These are phyloP conservation scores for Luehdorfia chinensis DNA, from an alignment of 1,140 invertebrate genomes.

Conservation along the genomic window DNA sequence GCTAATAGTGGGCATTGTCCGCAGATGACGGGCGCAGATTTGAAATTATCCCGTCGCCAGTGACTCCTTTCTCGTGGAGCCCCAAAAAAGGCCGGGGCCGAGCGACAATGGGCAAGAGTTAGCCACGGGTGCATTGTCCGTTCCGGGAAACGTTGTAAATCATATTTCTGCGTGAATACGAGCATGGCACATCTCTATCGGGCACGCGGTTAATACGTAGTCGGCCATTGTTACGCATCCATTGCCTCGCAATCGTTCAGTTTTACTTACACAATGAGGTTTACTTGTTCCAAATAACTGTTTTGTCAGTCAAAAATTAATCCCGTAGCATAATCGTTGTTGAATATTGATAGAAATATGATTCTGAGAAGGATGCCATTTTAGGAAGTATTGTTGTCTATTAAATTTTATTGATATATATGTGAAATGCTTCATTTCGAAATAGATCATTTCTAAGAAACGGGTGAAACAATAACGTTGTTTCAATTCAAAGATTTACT, in stretches of 20 bases:
- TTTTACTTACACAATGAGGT: constrained; percentile 2
- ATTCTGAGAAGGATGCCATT: no score
- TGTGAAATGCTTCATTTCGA: no score
- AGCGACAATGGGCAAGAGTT: constrained; percentile 48
- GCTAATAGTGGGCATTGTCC: constrained; percentile 66
- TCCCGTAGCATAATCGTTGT: no score
- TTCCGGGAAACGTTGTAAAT: constrained; percentile 38
- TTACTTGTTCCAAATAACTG: constrained; percentile 6
- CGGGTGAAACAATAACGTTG: no score
- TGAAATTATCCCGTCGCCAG: constrained; percentile 22
- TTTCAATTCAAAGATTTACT: no score
- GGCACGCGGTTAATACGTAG: neutral
- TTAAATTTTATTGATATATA: no score
- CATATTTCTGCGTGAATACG: constrained; percentile 37
- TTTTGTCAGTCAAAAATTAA: no score
- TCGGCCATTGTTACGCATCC: neutral
- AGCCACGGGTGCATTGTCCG: constrained; percentile 22
- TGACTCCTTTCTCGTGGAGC: constrained; percentile 11
- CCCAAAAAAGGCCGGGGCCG: constrained; percentile 17
- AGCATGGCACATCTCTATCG: constrained; percentile 2
- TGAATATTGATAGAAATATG: no score
- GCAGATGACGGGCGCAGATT: constrained; percentile 56
- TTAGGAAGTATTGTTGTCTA: no score
- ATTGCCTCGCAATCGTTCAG: no score
- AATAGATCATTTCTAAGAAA: no score